phyloP scores from a whole-genome alignment of 2,797 vertebrate species.

The Florisuga fusca region DNA sequence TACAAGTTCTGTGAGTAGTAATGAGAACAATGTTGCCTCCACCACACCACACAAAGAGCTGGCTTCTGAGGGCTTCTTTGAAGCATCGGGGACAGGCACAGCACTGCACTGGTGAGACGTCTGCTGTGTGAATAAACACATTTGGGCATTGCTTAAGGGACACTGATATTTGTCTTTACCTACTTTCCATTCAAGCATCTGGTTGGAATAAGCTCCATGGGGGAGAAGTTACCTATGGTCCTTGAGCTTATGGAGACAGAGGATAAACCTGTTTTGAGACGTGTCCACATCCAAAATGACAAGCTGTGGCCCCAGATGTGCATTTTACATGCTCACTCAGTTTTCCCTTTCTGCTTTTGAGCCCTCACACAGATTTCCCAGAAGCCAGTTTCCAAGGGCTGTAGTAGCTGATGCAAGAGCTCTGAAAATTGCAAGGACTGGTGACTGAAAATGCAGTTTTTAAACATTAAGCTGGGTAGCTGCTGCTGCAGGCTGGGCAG shows the following conservation, averaged over 20 bases:
- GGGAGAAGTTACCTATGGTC: not conserved
- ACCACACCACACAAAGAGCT: slow-evolving; percentile 44
- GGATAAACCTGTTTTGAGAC: not conserved
- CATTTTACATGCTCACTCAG: not conserved
- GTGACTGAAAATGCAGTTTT: not conserved
- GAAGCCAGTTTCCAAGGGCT: not conserved
- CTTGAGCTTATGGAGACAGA: not conserved
- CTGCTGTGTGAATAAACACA: not conserved
- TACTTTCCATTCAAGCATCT: not conserved
- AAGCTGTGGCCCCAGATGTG: not conserved
- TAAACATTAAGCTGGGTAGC: not conserved
- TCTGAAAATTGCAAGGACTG: not conserved
- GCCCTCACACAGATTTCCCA: not conserved
- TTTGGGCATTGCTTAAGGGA: not conserved
- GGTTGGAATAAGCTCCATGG: not conserved
- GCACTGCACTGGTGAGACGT: not conserved
- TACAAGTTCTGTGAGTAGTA: not conserved
- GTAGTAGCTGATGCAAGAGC: not conserved
- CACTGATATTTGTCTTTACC: not conserved
- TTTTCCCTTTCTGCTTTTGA: not conserved
- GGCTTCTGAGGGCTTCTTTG: slow-evolving; percentile 41
- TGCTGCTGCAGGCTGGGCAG: not conserved
- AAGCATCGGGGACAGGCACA: not conserved
- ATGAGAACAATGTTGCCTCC: slow-evolving; percentile 44
- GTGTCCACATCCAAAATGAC: not conserved